phyloP scores from a whole-genome alignment of 1,140 invertebrate genomes.

The Pachypeltis micranthus region DNA sequence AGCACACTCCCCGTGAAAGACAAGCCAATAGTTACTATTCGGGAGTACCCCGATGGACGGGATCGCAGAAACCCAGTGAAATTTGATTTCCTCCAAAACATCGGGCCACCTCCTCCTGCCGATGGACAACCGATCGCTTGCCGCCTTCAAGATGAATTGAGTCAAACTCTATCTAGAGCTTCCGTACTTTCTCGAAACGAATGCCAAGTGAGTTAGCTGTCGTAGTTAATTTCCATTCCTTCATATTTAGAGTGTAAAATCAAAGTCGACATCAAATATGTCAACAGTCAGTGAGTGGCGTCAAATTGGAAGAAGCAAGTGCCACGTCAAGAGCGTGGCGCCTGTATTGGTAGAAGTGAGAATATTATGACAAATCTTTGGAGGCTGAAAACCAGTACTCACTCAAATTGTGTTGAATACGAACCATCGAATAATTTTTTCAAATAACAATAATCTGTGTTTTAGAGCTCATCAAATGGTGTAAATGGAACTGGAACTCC shows the following conservation, averaged over 20 bases:
- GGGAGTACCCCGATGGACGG: slow-evolving; percentile 47
- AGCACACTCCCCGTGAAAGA: slow-evolving; percentile 14
- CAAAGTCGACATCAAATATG: no score
- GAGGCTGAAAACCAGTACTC: not conserved
- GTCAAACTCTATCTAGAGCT: slow-evolving; percentile 55
- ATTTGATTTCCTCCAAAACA: slow-evolving; percentile 49
- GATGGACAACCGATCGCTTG: slow-evolving; percentile 40
- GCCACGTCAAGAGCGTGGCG: no score
- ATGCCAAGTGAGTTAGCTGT: slow-evolving; percentile 7
- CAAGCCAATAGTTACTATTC: slow-evolving; percentile 45
- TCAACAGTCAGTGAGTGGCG: no score
- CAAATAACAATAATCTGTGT: not conserved
- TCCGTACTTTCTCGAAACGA: slow-evolving; percentile 38
- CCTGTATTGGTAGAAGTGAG: no score
- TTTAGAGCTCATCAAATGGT: slow-evolving; percentile 6
- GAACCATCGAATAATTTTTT: not conserved
- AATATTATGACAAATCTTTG: no score
- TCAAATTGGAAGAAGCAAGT: no score
- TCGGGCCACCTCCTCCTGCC: slow-evolving; percentile 20
- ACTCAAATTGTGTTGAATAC: not conserved
- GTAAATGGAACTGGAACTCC: not conserved
- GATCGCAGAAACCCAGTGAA: slow-evolving; percentile 49
- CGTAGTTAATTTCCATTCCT: no score
- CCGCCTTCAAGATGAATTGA: slow-evolving; percentile 55
- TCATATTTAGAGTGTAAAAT: no score